Percentiles rank a stretch among this genome's conserved stretches.
Evolutionary conservation across 2,797 vertebrate species (phyloP).

Genomic region (Austrolebias charrua): DNA sequence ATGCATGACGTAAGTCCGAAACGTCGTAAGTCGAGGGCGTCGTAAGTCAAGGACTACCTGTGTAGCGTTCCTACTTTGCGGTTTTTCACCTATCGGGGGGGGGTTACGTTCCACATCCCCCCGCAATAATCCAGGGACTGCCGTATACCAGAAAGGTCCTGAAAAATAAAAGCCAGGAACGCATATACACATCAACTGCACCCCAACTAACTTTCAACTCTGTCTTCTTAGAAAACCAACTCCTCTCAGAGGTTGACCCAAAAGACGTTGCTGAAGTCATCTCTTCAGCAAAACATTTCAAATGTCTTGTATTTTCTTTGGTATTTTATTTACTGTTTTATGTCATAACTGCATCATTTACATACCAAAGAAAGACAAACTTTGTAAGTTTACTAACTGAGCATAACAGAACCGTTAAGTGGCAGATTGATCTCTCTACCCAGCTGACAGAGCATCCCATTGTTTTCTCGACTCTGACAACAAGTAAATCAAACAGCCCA

Average conservation of each 20-base stretch:
- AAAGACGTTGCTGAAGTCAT: too few relatives aligned
- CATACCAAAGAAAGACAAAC: conserved; percentile 51
- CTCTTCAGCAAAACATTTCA: background rate
- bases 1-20: too few relatives aligned
- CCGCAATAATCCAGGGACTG: too few relatives aligned
- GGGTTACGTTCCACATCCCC: too few relatives aligned
- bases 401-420: conserved; percentile 49
- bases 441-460: conserved; percentile 55
- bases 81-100: too few relatives aligned
- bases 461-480: conserved; percentile 52
- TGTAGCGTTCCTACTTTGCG: too few relatives aligned
- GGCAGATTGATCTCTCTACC: conserved; percentile 37
- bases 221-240: conserved; percentile 45
- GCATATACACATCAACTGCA: too few relatives aligned
- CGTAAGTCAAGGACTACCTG: too few relatives aligned
- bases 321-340: conserved; percentile 5
- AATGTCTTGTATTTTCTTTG: background rate
- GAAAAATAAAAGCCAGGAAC: too few relatives aligned
- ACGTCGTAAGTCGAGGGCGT: too few relatives aligned
- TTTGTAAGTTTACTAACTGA: conserved; percentile 62
- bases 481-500: conserved; percentile 57
- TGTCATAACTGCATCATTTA: conserved; percentile 33
- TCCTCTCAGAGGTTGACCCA: too few relatives aligned
- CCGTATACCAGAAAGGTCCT: too few relatives aligned
- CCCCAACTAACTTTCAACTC: conserved; percentile 12